Conservation (phyloP, 2,888 invertebrate genomes). For the Anticlea derivata region DNA sequence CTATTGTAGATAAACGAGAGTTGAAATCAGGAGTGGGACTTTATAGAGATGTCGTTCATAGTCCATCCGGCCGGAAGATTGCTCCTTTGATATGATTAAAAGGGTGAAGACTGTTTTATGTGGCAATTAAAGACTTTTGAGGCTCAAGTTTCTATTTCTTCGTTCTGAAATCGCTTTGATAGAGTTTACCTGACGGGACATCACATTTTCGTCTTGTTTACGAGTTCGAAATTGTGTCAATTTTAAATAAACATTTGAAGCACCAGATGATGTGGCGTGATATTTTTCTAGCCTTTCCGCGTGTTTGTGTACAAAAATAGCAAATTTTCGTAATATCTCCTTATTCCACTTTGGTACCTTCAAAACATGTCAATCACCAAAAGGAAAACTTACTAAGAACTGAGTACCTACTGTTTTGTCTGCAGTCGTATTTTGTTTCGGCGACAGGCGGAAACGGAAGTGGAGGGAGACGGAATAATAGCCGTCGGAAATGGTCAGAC, state of each 20-base stretch:
- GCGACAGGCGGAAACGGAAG: conserved; percentile 82
- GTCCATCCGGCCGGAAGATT: conserved; percentile 79
- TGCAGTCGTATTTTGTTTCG: conserved; percentile 76
- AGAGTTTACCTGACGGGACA: conserved; percentile 13
- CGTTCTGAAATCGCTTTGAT: conserved; percentile 14
- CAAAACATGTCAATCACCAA: conserved; percentile 36
- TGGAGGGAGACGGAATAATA: conserved; percentile 84
- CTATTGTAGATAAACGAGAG: conserved; percentile 44
- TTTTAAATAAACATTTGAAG: not conserved
- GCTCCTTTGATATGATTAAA: conserved; percentile 82
- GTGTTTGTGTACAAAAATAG: not conserved
- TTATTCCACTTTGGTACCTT: not conserved
- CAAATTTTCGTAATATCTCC: not conserved
- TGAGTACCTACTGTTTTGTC: conserved; percentile 54
- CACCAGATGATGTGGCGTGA: too few relatives aligned
- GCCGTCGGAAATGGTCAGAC: conserved; percentile 84
- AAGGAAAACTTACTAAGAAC: conserved; percentile 28
- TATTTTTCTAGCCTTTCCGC: too few relatives aligned
- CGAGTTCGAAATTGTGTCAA: conserved; percentile 7
- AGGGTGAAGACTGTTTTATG: conserved; percentile 81
- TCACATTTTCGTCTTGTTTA: conserved; percentile 6
- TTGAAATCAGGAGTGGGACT: conserved; percentile 33
- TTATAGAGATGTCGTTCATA: conserved; percentile 53
- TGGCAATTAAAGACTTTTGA: conserved; percentile 75
- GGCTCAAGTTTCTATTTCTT: conserved; percentile 63